These are phyloP conservation scores for Leucozona laternaria DNA, from an alignment of 2,888 invertebrate species.

Conservation along the genomic window DNA sequence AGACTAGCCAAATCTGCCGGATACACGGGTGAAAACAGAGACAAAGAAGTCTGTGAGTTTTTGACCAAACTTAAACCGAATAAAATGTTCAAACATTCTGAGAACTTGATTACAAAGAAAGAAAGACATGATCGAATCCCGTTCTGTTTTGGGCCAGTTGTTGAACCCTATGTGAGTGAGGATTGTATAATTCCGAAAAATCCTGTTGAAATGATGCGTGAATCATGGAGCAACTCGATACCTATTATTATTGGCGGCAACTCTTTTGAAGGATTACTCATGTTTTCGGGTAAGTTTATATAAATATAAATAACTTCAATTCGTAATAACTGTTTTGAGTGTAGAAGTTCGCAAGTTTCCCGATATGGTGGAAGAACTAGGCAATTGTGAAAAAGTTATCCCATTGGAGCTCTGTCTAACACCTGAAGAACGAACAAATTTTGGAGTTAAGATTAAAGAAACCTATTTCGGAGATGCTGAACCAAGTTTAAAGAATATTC, in stretches of 20 bases:
- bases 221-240: slow-evolving; percentile 82
- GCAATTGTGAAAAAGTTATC: slow-evolving; percentile 81
- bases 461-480: slow-evolving; percentile 84
- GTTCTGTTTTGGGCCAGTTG: slow-evolving; percentile 81
- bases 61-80: slow-evolving; percentile 81
- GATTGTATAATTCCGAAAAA: slow-evolving; percentile 81
- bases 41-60: slow-evolving; percentile 81
- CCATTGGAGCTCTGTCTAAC: slow-evolving; percentile 80
- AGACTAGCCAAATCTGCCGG: slow-evolving; percentile 82
- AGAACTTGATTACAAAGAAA: slow-evolving; percentile 81
- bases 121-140: slow-evolving; percentile 80
- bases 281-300: slow-evolving; percentile 78
- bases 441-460: slow-evolving; percentile 83
- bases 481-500: slow-evolving; percentile 81
- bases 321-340: not conserved
- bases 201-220: slow-evolving; percentile 82
- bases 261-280: slow-evolving; percentile 82
- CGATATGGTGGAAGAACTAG: slow-evolving; percentile 78
- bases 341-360: slow-evolving; percentile 81
- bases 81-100: slow-evolving; percentile 80
- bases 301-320: not conserved
- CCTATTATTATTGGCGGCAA: slow-evolving; percentile 82
- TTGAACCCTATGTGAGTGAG: slow-evolving; percentile 81
- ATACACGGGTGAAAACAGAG: slow-evolving; percentile 80
- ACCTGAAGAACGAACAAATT: slow-evolving; percentile 79